These are phyloP conservation scores for Ophiothrix spiculata DNA, from an alignment of 35 echinoderm and acorn worm species.

Conservation along the genomic window DNA sequence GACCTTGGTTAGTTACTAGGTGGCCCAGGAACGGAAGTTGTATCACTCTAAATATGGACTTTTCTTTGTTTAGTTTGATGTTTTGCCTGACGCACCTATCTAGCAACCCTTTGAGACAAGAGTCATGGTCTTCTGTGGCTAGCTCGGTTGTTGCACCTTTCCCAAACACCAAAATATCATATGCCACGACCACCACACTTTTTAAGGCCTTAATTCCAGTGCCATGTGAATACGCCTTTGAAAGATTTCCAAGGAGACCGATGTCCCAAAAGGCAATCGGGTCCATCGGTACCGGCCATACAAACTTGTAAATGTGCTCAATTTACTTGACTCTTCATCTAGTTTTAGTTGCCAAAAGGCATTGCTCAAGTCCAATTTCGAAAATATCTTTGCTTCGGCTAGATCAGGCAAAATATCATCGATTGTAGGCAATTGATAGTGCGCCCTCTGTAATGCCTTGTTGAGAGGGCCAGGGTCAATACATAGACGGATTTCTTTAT, in stretches of 20 bases:
- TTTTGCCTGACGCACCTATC: conserved; percentile 36
- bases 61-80: conserved; percentile 27
- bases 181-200: conserved; percentile 8
- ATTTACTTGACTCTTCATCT: conserved; percentile 34
- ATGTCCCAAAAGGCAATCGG: conserved; percentile 38
- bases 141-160: conserved; percentile 3
- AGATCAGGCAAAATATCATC: conserved; percentile 42
- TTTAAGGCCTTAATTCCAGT: background rate
- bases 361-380: conserved; percentile 30
- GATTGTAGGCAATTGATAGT: conserved; percentile 30
- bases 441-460: conserved; percentile 48
- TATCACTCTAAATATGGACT: conserved; percentile 2
- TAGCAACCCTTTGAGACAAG: conserved; percentile 42
- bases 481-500: conserved; percentile 37
- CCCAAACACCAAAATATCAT: conserved; percentile 63
- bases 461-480: conserved; percentile 58
- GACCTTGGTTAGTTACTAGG: conserved; percentile 5
- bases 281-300: conserved; percentile 32
- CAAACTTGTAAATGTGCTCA: conserved; percentile 28
- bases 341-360: conserved; percentile 46
- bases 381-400: conserved; percentile 41
- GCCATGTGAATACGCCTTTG: conserved; percentile 22
- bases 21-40: conserved; percentile 32
- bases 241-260: conserved; percentile 30
- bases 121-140: conserved; percentile 38